These are phyloP conservation scores for Caiman crocodilus DNA, from an alignment of 2,797 vertebrate species.

Conservation along the genomic window DNA sequence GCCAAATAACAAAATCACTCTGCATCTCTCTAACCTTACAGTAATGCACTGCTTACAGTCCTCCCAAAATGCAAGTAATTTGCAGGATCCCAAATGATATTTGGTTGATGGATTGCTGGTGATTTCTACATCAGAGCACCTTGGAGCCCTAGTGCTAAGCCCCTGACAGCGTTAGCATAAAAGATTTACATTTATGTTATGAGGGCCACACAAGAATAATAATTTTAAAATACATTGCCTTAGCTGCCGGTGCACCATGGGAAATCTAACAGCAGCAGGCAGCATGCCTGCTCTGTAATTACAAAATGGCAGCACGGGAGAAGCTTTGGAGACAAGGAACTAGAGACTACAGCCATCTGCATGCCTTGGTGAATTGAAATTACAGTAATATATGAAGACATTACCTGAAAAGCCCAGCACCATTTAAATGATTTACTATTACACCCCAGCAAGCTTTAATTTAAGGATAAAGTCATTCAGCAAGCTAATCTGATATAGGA, in stretches of 20 bases:
- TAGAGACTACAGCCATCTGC: slow-evolving; percentile 84
- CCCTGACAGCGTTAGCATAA: slow-evolving; percentile 86
- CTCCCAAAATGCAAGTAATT: slow-evolving; percentile 76
- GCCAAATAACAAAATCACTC: slow-evolving; percentile 59
- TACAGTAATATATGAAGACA: slow-evolving; percentile 88
- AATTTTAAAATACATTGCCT: slow-evolving; percentile 85
- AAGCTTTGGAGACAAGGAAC: slow-evolving; percentile 81
- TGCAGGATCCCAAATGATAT: slow-evolving; percentile 78
- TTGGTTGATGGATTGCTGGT: slow-evolving; percentile 82
- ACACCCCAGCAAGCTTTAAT: slow-evolving; percentile 87
- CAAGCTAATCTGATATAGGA: slow-evolving; percentile 86
- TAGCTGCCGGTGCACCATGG: slow-evolving; percentile 82
- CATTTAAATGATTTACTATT: slow-evolving; percentile 88
- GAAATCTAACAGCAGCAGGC: slow-evolving; percentile 82
- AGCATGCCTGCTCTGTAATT: slow-evolving; percentile 81
- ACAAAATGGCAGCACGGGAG: slow-evolving; percentile 84
- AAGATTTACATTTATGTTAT: slow-evolving; percentile 88
- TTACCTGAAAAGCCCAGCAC: slow-evolving; percentile 87
- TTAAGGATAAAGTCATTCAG: slow-evolving; percentile 89
- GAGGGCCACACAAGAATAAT: slow-evolving; percentile 86
- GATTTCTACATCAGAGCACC: slow-evolving; percentile 83
- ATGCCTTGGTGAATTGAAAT: slow-evolving; percentile 85
- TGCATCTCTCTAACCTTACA: slow-evolving; percentile 66
- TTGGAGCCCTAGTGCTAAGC: slow-evolving; percentile 82
- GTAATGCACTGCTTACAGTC: slow-evolving; percentile 73